phyloP scores from a whole-genome alignment of 2,888 invertebrate genomes.

The Amblyjoppa fuscipennis region DNA sequence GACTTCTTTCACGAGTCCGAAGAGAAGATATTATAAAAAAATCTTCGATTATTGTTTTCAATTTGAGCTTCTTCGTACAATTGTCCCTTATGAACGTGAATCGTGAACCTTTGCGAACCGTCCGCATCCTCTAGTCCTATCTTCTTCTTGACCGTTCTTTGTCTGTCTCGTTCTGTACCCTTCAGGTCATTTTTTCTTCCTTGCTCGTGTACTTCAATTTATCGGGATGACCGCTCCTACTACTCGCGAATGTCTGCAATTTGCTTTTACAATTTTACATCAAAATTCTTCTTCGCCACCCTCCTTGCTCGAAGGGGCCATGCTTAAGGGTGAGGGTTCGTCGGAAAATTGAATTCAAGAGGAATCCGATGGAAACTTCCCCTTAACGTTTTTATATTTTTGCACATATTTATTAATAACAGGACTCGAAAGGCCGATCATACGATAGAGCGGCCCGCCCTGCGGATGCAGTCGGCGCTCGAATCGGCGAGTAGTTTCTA shows the following conservation, averaged over 20 bases:
- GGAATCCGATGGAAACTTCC: background rate
- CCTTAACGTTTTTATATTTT: background rate
- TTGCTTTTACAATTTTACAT: background rate
- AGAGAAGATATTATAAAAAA: no score
- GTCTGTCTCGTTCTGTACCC: background rate
- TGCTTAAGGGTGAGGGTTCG: background rate
- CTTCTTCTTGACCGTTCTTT: background rate
- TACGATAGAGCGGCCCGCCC: background rate
- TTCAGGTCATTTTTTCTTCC: background rate
- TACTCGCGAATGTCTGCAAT: background rate
- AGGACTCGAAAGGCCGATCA: background rate
- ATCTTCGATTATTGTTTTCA: background rate
- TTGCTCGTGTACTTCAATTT: background rate
- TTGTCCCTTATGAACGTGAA: background rate
- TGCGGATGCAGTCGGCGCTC: background rate
- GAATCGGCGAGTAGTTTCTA: conserved; percentile 36
- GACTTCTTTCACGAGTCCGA: background rate
- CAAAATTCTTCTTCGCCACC: background rate
- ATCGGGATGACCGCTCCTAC: background rate
- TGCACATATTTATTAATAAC: background rate
- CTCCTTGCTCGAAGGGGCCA: background rate
- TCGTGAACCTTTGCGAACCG: background rate
- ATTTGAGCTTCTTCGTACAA: background rate
- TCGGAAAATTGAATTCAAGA: background rate
- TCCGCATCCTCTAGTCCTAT: background rate